phyloP scores from a whole-genome alignment of 2,113 vertebrate species.

The Agelaius tricolor region DNA sequence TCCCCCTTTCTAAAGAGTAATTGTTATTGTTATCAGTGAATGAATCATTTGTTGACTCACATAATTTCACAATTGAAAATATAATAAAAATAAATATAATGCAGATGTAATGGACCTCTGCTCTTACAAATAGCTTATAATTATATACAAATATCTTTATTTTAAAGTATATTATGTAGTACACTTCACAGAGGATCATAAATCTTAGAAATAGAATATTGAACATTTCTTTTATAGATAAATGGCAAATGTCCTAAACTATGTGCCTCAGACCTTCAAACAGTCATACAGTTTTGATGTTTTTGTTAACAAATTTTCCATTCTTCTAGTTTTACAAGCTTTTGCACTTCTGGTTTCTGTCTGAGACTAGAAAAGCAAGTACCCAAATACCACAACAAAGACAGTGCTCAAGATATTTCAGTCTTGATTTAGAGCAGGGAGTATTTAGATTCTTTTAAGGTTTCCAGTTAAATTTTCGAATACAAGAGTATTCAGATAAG shows the following conservation, averaged over 20 bases:
- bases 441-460: background rate
- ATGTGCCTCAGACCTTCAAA: background rate
- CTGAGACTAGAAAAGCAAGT: slow-evolving; percentile 13
- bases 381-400: slow-evolving; percentile 32
- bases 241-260: background rate
- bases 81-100: background rate
- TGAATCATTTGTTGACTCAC: background rate
- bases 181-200: background rate
- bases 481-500: background rate
- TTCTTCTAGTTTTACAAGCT: slow-evolving; percentile 14
- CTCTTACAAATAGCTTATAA: background rate
- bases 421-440: slow-evolving; percentile 15
- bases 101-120: background rate
- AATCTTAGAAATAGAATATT: background rate
- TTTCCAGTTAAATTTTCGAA: background rate
- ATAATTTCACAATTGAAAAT: background rate
- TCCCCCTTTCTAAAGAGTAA: background rate
- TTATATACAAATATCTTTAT: background rate
- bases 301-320: slow-evolving; percentile 27
- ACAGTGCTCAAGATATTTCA: background rate
- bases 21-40: background rate
- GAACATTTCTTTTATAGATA: background rate
- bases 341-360: slow-evolving; percentile 21
- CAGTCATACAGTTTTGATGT: background rate
- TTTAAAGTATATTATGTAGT: background rate